Evolutionary conservation across 1,140 invertebrate genomes (phyloP), one percentile per base, ranked within the genome.

Genomic region (Philotrypesis tridentata): DNA sequence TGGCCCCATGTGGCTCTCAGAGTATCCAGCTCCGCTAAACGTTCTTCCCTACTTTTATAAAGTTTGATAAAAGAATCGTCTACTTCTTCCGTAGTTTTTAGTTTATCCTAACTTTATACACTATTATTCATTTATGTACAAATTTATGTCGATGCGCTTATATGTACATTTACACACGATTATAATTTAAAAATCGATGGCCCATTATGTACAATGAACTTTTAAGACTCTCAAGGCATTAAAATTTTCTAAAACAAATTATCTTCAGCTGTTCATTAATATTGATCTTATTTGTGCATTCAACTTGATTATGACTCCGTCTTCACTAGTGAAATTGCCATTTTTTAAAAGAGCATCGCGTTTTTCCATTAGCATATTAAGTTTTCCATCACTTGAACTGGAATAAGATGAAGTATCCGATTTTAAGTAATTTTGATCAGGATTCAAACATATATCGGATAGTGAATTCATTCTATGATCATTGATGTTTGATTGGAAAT

Each of bases 1-100:
- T 14, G 96, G 96, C 12, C 94, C 94, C 8, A 88, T 83, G 1
- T 96, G 95, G 95, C 55, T 96, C 0, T 92, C 89, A 78, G 89
- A 95, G 83, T 96, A 96, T 86, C 85, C 92, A 0, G 96, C 95
- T 5, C 94, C 94, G 1, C 86, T 97, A 12, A 89, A 94, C 80
- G 89, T 92, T 0, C 87, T 96, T 40, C 95, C 96, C 0, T 95
- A 93, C 90, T 96, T 96, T 86, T 72, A 79, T 7, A 87, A 77
- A 85, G 7, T 82, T 40, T 84, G 12, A 73, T 17, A 75, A 60
- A 60, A 61, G 12, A 17, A 61, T 33, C 21, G n/a, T 17, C 48
- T 6, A 55, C 7, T 55, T 55, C 48, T 55, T 14, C 48, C 21
- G 5, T n/a, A 55, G 48, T n/a, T 55, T 55, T 55, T 55, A n/a